phyloP scores from a whole-genome alignment of 30 jellyfish, hydroid and myxozoan genomes.

The Euphysa ruthae region DNA sequence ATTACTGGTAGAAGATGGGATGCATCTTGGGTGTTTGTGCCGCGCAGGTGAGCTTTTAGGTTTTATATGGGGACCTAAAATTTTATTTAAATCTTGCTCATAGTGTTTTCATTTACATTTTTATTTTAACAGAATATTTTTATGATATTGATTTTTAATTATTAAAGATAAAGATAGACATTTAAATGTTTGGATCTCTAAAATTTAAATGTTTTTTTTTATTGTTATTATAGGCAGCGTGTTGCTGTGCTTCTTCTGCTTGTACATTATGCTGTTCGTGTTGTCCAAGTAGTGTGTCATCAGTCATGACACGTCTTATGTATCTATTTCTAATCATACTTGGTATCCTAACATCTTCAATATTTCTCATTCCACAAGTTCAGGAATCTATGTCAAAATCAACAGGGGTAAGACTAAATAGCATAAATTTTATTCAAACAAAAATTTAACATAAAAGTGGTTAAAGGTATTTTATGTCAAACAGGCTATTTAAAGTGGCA shows the following conservation, averaged over 20 bases:
- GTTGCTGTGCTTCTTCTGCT: slow-evolving; percentile 75
- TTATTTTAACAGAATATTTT: too few relatives aligned
- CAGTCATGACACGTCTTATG: slow-evolving; percentile 59
- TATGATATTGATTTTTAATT: too few relatives aligned
- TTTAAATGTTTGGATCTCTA: too few relatives aligned
- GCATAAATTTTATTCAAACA: too few relatives aligned
- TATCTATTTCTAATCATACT: slow-evolving; percentile 38
- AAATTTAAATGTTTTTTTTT: neutral
- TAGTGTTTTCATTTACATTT: too few relatives aligned
- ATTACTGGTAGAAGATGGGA: too few relatives aligned
- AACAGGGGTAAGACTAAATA: neutral
- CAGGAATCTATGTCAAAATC: slow-evolving; percentile 10
- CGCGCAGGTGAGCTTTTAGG: slow-evolving; percentile 32
- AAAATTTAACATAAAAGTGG: too few relatives aligned
- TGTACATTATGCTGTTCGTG: slow-evolving; percentile 65
- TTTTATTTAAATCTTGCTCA: neutral
- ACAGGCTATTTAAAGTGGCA: too few relatives aligned
- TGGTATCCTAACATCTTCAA: slow-evolving; percentile 40
- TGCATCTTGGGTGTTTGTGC: slow-evolving; percentile 57
- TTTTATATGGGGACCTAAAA: neutral
- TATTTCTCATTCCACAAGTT: slow-evolving; percentile 39
- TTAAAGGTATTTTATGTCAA: too few relatives aligned
- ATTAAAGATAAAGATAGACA: neutral
- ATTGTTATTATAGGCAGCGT: slow-evolving; percentile 37
- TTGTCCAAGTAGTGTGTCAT: slow-evolving; percentile 57